A percentile compares a stretch with the other conserved stretches of the same genome.
phyloP scores from a whole-genome alignment of 2,797 vertebrate species.

The Anableps anableps region DNA sequence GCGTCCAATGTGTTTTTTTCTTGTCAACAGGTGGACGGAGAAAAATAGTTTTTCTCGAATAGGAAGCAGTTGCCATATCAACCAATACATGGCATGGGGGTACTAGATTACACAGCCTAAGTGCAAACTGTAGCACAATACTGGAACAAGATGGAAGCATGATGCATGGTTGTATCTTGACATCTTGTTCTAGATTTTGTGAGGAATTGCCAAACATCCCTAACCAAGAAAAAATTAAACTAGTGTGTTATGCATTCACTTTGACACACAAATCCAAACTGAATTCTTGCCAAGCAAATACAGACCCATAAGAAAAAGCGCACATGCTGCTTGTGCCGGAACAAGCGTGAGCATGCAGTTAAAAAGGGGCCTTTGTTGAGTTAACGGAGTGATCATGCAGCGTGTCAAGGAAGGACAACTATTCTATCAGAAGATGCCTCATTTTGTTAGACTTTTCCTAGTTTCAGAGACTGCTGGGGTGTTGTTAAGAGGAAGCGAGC shows the following conservation, averaged over 20 bases:
- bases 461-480: constrained; percentile 37
- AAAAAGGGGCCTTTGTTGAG: constrained; percentile 56
- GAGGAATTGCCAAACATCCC: constrained; percentile 23
- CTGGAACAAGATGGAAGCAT: constrained; percentile 3
- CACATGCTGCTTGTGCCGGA: constrained; percentile 38
- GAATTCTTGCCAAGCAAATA: constrained; percentile 15
- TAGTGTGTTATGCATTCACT: constrained; percentile 6
- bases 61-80: constrained; percentile 62
- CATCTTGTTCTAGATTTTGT: constrained; percentile 30
- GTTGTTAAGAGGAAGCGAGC: constrained; percentile 65
- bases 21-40: constrained; percentile 56
- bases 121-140: constrained; percentile 26
- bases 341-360: constrained; percentile 40
- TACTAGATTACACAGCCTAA: constrained; percentile 28
- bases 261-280: constrained; percentile 11
- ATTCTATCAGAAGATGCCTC: constrained; percentile 55
- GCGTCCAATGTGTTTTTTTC: constrained; percentile 18
- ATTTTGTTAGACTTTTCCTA: constrained; percentile 55
- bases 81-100: constrained; percentile 40
- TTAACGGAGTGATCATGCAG: constrained; percentile 48
- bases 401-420: constrained; percentile 52
- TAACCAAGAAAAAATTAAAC: neutral
- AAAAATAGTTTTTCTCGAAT: constrained; percentile 21
- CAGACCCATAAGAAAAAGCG: constrained; percentile 41
- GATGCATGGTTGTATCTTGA: constrained; percentile 9